Evolutionary conservation across 2,888 invertebrate species (phyloP), one percentile per base, ranked within the genome.

Genomic region (Acleris emargana): DNA sequence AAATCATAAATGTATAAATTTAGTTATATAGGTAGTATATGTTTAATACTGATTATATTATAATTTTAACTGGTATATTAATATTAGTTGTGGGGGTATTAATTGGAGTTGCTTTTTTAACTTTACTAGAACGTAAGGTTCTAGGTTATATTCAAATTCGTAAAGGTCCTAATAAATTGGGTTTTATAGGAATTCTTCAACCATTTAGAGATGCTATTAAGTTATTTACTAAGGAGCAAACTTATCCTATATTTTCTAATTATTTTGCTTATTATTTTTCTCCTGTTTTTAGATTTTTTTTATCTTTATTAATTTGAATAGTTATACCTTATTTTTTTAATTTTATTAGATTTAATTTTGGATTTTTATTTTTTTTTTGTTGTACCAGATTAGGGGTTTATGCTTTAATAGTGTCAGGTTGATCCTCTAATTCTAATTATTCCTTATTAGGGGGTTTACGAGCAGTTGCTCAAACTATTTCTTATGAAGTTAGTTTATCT

Each of bases 341-440:
- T 83, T 78, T 92, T 75, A 83, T 93, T 77, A 92, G 82, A 69
- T 94, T 94, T 93, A 92, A 90, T 87, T 94, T 94, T 75, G 93
- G 94, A 0, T 58, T 95, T 66, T 87, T 96, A 84, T 94, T 94
- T 93, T 93, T 96, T 93, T 91, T 95, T 75, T 93, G 94, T 89
- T 87, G 94, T 86, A 93, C 93, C 16, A 94, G 95, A 18, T 76
- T 95, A 70, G 93, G 94, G 0, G 95, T 95, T 74, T 96, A 95
- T 91, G 90, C 90, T 0, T 80, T 95, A 58, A 93, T 96, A 82
- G 76, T 94, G 73, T 87, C 94, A 9, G 95, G 96, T 0, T 96
- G 96, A 13, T 95, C 95, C 72, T 96, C 95, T 11, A 96, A 96
- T 93, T 96, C 95, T 61, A 94, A 94, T 88, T 96, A 96, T 94